A percentile compares a stretch with the other conserved stretches of the same genome.
These are phyloP conservation scores for Rhinogobius similis DNA, from an alignment of 2,113 vertebrate species.

Conservation along the genomic window DNA sequence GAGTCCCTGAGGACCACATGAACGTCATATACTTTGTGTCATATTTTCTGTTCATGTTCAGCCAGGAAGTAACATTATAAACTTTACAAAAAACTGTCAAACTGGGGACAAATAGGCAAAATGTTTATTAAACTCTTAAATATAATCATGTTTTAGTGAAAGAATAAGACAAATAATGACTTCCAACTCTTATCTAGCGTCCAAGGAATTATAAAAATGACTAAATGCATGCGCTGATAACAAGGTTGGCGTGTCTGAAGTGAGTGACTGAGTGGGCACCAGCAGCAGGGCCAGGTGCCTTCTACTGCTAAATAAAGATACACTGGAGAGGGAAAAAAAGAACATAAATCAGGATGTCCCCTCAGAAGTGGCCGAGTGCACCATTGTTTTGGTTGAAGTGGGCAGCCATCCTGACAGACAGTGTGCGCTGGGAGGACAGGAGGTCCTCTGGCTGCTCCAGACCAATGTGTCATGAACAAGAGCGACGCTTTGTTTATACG, in stretches of 20 bases:
- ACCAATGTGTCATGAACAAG: constrained; percentile 50
- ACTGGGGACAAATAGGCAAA: too few relatives aligned
- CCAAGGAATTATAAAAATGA: constrained; percentile 25
- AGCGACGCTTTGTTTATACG: constrained; percentile 21
- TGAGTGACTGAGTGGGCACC: constrained; percentile 35
- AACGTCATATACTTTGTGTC: too few relatives aligned
- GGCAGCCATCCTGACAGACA: constrained; percentile 73
- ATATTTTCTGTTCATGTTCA: too few relatives aligned
- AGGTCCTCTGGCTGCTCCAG: constrained; percentile 48
- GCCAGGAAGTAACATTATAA: too few relatives aligned
- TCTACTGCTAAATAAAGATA: constrained; percentile 68
- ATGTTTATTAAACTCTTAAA: too few relatives aligned
- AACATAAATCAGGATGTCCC: constrained; percentile 78
- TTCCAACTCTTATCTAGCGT: not conserved
- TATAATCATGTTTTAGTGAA: too few relatives aligned
- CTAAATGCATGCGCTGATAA: constrained; percentile 51
- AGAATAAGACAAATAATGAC: too few relatives aligned
- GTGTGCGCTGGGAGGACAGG: constrained; percentile 50
- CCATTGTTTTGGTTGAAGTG: constrained; percentile 77
- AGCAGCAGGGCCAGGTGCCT: constrained; percentile 26
- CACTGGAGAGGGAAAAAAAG: constrained; percentile 54
- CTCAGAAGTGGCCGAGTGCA: constrained; percentile 63
- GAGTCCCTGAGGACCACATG: too few relatives aligned
- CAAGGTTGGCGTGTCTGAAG: constrained; percentile 48
- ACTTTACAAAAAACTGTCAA: too few relatives aligned